phyloP scores from a whole-genome alignment of 2,888 invertebrate species.

The Sisyra nigra region DNA sequence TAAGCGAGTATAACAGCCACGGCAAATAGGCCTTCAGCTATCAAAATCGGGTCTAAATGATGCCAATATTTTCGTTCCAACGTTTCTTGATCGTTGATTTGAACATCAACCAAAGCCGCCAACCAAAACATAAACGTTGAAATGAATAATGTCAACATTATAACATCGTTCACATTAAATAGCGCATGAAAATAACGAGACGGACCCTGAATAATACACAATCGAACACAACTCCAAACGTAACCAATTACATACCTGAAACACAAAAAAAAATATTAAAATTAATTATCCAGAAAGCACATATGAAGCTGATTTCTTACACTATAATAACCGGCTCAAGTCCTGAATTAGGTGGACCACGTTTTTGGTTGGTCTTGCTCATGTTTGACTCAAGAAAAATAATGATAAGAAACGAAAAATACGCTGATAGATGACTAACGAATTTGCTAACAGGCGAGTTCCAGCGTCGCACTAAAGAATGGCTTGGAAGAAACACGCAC shows the following conservation, averaged over 20 bases:
- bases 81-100: constrained; percentile 25
- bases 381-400: constrained; percentile 42
- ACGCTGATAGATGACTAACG: constrained; percentile 48
- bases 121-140: constrained; percentile 46
- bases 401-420: constrained; percentile 45
- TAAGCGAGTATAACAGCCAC: constrained; percentile 49
- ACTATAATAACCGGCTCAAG: constrained; percentile 24
- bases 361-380: constrained; percentile 36
- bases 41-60: constrained; percentile 41
- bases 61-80: constrained; percentile 49
- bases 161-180: constrained; percentile 48
- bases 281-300: constrained; percentile 21
- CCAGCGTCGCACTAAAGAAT: constrained; percentile 33
- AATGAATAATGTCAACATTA: constrained; percentile 38
- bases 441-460: constrained; percentile 53
- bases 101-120: constrained; percentile 33
- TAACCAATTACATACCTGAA: constrained; percentile 33
- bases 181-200: constrained; percentile 34
- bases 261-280: constrained; percentile 16
- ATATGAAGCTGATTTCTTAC: background rate
- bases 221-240: constrained; percentile 35
- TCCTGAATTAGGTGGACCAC: constrained; percentile 37
- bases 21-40: constrained; percentile 49
- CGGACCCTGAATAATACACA: constrained; percentile 39
- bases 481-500: constrained; percentile 28